These are phyloP conservation scores for Corvus cornix DNA, from an alignment of 2,113 vertebrate genomes.

Conservation along the genomic window DNA sequence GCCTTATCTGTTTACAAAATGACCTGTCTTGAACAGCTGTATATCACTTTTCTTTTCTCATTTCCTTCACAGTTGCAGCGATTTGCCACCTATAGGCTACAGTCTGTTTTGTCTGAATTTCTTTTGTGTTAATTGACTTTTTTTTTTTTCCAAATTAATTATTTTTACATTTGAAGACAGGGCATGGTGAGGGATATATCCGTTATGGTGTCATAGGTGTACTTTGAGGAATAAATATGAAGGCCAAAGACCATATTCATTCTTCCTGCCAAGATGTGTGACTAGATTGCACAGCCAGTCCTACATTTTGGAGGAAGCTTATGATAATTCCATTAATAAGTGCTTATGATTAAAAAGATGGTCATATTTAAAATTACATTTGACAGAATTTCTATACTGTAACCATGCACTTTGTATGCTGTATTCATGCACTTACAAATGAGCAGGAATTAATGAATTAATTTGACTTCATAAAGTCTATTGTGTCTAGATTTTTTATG, in stretches of 20 bases:
- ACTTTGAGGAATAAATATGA: not conserved
- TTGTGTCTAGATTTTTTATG: not conserved
- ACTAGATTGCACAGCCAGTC: not conserved
- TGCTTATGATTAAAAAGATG: not conserved
- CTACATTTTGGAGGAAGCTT: not conserved
- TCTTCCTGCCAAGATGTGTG: not conserved
- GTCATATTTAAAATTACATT: not conserved
- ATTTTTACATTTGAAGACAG: slow-evolving; percentile 17
- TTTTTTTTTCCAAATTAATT: slow-evolving; percentile 49
- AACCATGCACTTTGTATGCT: not conserved
- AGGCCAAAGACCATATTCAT: not conserved
- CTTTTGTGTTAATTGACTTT: slow-evolving; percentile 58
- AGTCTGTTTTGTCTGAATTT: slow-evolving; percentile 64
- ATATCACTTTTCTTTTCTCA: slow-evolving; percentile 50
- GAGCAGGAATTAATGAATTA: not conserved
- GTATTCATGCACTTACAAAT: not conserved
- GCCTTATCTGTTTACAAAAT: slow-evolving; percentile 39
- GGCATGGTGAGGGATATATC: not conserved
- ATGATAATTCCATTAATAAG: not conserved
- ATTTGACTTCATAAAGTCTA: not conserved
- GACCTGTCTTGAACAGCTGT: slow-evolving; percentile 51
- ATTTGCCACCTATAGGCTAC: slow-evolving; percentile 68
- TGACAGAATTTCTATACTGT: not conserved
- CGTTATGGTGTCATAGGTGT: not conserved
- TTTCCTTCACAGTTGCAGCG: slow-evolving; percentile 66